phyloP scores from a whole-genome alignment of 2,113 vertebrate genomes.

The Pseudopodoces humilis region DNA sequence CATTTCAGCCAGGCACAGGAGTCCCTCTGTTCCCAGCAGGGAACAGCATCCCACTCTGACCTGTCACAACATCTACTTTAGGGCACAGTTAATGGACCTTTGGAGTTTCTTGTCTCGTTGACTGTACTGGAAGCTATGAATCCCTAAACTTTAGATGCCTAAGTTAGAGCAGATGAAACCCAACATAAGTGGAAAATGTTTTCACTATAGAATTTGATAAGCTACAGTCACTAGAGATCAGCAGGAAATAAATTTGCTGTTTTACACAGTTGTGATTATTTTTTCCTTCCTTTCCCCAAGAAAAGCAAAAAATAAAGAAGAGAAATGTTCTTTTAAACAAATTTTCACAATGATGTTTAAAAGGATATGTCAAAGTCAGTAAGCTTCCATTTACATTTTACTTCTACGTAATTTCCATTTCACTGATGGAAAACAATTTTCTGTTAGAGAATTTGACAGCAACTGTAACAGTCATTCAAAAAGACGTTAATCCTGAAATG shows the following conservation, averaged over 20 bases:
- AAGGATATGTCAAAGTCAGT: not conserved
- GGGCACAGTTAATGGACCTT: not conserved
- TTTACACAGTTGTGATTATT: not conserved
- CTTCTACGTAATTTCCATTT: not conserved
- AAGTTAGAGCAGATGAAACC: not conserved
- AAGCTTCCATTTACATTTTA: not conserved
- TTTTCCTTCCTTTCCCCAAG: fast-evolving
- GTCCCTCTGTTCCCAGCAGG: not conserved
- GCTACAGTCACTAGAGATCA: not conserved
- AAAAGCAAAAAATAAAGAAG: not conserved
- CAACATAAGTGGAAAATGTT: not conserved
- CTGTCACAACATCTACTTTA: not conserved
- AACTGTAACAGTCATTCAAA: not conserved
- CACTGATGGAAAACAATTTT: conserved; percentile 20
- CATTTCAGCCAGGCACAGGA: not conserved
- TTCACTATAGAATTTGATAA: not conserved
- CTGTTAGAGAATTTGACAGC: not conserved
- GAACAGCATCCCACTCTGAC: not conserved
- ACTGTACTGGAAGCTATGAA: not conserved
- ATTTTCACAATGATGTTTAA: not conserved
- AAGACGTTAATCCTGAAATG: not conserved
- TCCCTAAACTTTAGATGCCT: not conserved
- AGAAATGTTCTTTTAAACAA: not conserved
- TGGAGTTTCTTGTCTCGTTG: not conserved
- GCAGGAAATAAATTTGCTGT: not conserved